phyloP scores from a whole-genome alignment of 2,113 vertebrate genomes.

The Pao palembangensis region DNA sequence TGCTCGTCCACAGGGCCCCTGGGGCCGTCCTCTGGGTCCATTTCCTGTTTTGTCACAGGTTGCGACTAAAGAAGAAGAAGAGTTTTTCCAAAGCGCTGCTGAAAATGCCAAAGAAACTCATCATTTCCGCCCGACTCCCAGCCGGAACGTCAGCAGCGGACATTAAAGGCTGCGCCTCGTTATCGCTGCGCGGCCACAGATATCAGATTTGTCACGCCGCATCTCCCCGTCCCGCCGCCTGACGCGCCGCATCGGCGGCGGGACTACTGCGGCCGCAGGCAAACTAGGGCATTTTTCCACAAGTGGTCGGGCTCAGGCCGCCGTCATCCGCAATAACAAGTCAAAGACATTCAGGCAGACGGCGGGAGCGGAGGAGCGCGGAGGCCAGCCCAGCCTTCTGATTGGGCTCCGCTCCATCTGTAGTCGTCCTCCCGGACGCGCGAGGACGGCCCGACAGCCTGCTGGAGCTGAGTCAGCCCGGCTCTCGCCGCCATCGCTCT shows the following conservation, averaged over 20 bases:
- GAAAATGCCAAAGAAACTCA: not conserved
- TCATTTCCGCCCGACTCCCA: not conserved
- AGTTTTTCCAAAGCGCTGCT: too few relatives aligned
- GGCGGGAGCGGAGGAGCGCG: conserved; percentile 2
- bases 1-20: too few relatives aligned
- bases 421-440: conserved; percentile 52
- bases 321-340: conserved; percentile 24
- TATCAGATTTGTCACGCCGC: conserved; percentile 16
- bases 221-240: not conserved
- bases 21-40: too few relatives aligned
- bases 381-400: conserved; percentile 13
- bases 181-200: conserved; percentile 13
- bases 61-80: not conserved
- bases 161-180: conserved; percentile 1
- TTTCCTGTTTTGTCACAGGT: too few relatives aligned
- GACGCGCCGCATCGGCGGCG: conserved; percentile 11
- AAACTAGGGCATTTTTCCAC: conserved; percentile 19
- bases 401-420: conserved; percentile 64
- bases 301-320: conserved; percentile 20
- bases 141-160: not conserved
- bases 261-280: not conserved
- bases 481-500: not conserved
- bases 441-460: conserved; percentile 34
- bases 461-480: conserved; percentile 37
- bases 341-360: conserved; percentile 37